These are phyloP conservation scores for Platycheirus albimanus DNA, from an alignment of 2,888 invertebrate genomes.

Conservation along the genomic window DNA sequence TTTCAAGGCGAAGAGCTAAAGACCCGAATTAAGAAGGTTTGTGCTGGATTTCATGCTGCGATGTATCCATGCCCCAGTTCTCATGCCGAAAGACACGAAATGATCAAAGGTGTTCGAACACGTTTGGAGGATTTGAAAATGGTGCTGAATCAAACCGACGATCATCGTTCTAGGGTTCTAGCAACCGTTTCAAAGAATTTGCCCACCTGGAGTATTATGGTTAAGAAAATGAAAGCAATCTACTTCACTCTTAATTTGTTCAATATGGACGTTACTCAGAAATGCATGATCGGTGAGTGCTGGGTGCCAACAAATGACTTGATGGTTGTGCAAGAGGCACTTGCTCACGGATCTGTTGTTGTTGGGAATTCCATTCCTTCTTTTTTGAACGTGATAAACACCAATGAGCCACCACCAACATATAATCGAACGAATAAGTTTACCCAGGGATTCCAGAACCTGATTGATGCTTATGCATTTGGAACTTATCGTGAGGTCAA, in stretches of 20 bases:
- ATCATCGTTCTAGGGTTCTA: conserved; percentile 89
- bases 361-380: conserved; percentile 93
- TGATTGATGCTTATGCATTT: conserved; percentile 97
- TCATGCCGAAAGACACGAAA: conserved; percentile 87
- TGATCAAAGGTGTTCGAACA: conserved; percentile 89
- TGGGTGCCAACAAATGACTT: conserved; percentile 91
- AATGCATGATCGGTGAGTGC: conserved; percentile 93
- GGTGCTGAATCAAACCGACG: conserved; percentile 89
- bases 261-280: conserved; percentile 92
- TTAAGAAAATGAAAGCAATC: conserved; percentile 92
- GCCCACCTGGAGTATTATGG: conserved; percentile 89
- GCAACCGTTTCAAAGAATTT: conserved; percentile 73
- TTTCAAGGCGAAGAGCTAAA: conserved; percentile 91
- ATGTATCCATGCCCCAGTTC: conserved; percentile 93
- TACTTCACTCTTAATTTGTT: conserved; percentile 95
- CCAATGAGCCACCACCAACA: conserved; percentile 87
- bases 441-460: conserved; percentile 90
- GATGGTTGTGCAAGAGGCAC: conserved; percentile 88
- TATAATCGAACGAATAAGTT: conserved; percentile 95
- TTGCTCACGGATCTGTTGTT: conserved; percentile 90
- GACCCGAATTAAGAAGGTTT: conserved; percentile 90
- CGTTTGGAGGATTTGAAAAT: conserved; percentile 89
- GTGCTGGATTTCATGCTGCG: conserved; percentile 92
- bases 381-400: conserved; percentile 88
- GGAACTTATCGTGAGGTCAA: conserved; percentile 96